These are phyloP conservation scores for Chloroceryle inda DNA, from an alignment of 2,797 vertebrate genomes.

Conservation along the genomic window DNA sequence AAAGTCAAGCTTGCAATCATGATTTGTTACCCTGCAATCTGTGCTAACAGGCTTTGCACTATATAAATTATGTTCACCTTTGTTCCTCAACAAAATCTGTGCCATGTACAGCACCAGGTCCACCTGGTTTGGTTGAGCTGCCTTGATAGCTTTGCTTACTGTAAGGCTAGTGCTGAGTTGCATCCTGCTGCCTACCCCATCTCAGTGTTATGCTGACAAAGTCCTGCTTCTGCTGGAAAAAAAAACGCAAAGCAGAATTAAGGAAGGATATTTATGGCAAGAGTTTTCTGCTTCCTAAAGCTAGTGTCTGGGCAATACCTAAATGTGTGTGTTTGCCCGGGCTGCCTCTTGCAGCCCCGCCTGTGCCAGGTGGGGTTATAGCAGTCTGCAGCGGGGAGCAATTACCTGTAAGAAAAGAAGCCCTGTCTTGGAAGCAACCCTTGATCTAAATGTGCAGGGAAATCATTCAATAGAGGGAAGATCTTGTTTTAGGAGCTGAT, in stretches of 20 bases:
- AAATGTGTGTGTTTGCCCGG: fast-evolving
- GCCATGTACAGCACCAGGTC: background rate
- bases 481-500: background rate
- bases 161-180: background rate
- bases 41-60: background rate
- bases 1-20: background rate
- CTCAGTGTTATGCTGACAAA: fast-evolving
- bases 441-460: background rate
- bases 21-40: background rate
- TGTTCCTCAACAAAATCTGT: background rate
- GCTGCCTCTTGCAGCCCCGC: background rate
- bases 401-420: background rate
- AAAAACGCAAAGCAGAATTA: background rate
- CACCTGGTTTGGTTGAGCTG: background rate
- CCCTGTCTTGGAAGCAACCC: background rate
- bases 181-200: background rate
- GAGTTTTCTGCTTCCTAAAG: background rate
- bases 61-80: background rate
- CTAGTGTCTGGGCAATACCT: background rate
- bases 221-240: background rate
- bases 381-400: background rate
- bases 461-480: background rate
- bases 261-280: background rate
- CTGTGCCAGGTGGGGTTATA: background rate
- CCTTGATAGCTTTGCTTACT: background rate